A percentile compares a stretch with the other conserved stretches of the same genome.
Conservation (phyloP, 2,888 invertebrate species). For the Drosophila atripex region DNA sequence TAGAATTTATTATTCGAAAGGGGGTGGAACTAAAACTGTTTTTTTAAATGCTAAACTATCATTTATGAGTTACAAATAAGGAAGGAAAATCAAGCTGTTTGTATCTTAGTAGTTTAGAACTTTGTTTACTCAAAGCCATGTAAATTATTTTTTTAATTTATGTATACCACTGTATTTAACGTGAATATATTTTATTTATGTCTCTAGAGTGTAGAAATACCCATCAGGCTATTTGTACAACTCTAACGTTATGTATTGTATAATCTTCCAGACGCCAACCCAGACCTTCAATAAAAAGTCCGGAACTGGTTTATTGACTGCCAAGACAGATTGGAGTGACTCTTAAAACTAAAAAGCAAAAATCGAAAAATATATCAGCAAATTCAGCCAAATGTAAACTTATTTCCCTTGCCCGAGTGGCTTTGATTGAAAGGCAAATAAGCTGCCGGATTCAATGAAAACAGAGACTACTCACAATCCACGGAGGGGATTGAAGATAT, state of each 20-base stretch:
- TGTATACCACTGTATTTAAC: background rate
- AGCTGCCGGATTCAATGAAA: conserved; percentile 65
- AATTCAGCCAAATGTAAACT: conserved; percentile 51
- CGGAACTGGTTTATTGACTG: conserved; percentile 53
- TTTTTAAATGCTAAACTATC: no score
- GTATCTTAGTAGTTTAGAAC: background rate
- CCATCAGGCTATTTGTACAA: background rate
- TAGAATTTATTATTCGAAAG: background rate
- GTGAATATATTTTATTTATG: background rate
- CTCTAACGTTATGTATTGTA: background rate
- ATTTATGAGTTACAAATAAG: no score
- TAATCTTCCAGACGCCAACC: conserved; percentile 34
- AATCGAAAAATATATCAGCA: conserved; percentile 24
- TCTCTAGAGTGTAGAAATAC: background rate
- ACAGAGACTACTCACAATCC: conserved; percentile 21
- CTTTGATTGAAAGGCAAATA: conserved; percentile 73
- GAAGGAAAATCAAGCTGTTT: no score
- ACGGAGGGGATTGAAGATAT: conserved; percentile 6
- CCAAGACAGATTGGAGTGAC: conserved; percentile 25
- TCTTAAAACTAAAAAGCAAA: conserved; percentile 32
- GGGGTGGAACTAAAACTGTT: no score
- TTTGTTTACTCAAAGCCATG: background rate
- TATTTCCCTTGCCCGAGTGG: conserved; percentile 27
- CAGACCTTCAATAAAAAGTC: conserved; percentile 49
- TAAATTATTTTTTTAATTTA: background rate